These are phyloP conservation scores for Sebastes cheni DNA, from an alignment of 2,797 vertebrate genomes.

Conservation along the genomic window DNA sequence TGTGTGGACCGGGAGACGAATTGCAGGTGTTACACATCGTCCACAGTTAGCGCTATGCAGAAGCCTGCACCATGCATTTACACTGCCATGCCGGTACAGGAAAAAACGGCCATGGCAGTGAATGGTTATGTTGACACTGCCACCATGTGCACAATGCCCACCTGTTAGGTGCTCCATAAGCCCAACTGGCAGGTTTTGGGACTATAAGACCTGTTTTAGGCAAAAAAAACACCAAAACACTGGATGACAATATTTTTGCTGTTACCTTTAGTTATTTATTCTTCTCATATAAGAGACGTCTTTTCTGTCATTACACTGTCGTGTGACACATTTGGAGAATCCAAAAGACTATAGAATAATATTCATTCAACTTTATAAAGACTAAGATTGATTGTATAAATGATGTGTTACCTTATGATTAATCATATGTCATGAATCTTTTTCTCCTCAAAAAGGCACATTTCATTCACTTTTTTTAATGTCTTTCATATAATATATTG, in stretches of 20 bases:
- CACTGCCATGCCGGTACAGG: conserved; percentile 30
- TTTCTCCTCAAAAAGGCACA: not conserved
- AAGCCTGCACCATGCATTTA: conserved; percentile 64
- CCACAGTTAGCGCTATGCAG: conserved; percentile 34
- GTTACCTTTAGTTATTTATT: conserved; percentile 11
- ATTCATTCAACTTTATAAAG: conserved; percentile 9
- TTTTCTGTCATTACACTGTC: not conserved
- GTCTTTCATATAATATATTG: not conserved
- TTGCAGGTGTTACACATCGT: conserved; percentile 30
- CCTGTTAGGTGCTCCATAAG: conserved; percentile 28
- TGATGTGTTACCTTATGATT: conserved; percentile 20
- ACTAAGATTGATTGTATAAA: conserved; percentile 17
- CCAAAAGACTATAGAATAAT: not conserved
- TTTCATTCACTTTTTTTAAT: not conserved
- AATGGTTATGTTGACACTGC: conserved; percentile 90
- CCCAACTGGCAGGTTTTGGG: not conserved
- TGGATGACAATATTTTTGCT: conserved; percentile 2
- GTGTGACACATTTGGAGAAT: conserved; percentile 5
- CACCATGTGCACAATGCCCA: conserved; percentile 74
- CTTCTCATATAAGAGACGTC: not conserved
- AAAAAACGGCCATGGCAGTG: conserved; percentile 51
- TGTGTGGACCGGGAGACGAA: conserved; percentile 61
- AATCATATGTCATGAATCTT: not conserved
- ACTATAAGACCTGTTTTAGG: conserved; percentile 14
- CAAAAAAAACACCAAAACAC: not conserved